A percentile compares a stretch with the other conserved stretches of the same genome.
Conservation (phyloP, 2,113 vertebrate species). For the Lipotes vexillifer region DNA sequence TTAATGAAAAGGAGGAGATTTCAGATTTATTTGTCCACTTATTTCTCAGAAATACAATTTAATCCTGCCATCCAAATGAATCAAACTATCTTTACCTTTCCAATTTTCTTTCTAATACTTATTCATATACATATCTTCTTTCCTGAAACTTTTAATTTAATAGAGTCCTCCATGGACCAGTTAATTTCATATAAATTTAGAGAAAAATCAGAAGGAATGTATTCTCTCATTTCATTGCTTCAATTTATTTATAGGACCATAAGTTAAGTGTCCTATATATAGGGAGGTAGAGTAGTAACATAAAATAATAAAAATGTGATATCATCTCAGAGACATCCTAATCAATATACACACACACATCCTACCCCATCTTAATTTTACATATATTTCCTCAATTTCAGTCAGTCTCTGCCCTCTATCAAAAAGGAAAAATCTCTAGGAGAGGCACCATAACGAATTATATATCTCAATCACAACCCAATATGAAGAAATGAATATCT, state of each 20-base stretch:
- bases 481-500: not conserved
- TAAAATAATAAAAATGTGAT: not conserved
- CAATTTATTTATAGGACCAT: not conserved
- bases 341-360: not conserved
- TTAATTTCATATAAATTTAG: constrained; percentile 8
- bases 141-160: not conserved
- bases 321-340: not conserved
- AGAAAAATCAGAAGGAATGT: constrained; percentile 10
- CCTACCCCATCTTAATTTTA: not conserved
- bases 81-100: not conserved
- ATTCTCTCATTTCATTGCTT: constrained; percentile 2
- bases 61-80: constrained; percentile 7
- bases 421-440: constrained; percentile 1
- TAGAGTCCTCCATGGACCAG: not conserved
- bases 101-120: not conserved
- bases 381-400: not conserved
- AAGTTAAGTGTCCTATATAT: not conserved
- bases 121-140: not conserved
- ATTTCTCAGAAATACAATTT: constrained; percentile 28
- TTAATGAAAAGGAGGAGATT: not conserved
- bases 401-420: not conserved
- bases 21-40: not conserved
- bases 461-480: not conserved
- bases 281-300: not conserved
- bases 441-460: not conserved